Evolutionary conservation across 2,113 vertebrate species (phyloP).

Genomic region (Isichthys henryi): DNA sequence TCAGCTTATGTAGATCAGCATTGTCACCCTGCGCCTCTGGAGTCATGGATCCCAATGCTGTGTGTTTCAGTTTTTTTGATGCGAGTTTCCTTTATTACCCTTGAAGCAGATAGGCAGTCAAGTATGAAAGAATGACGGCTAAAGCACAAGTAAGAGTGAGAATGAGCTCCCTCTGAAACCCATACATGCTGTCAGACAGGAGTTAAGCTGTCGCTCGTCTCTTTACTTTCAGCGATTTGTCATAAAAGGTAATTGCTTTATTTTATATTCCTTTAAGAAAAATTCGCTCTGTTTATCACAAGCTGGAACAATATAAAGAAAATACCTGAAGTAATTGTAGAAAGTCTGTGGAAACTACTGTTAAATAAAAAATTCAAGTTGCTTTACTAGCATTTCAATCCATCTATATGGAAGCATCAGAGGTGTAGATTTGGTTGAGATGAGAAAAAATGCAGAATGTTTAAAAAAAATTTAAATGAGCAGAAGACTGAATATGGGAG

Average conservation of each 20-base stretch:
- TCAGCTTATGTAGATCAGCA: background rate
- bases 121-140: background rate
- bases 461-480: background rate
- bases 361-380: background rate
- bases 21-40: background rate
- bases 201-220: background rate
- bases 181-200: background rate
- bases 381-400: background rate
- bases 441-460: background rate
- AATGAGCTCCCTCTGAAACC: background rate
- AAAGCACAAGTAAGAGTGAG: background rate
- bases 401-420: background rate
- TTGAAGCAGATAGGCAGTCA: background rate
- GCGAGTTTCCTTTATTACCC: background rate
- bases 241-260: background rate
- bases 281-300: background rate
- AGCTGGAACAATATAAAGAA: background rate
- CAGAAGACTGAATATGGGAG: background rate
- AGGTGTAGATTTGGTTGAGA: background rate
- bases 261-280: background rate
- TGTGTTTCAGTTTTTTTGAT: background rate
- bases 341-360: background rate
- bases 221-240: background rate
- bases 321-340: background rate
- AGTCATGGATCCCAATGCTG: background rate